Evolutionary conservation across 2,888 invertebrate genomes (phyloP).

Genomic region (Caenorhabditis sp.): DNA sequence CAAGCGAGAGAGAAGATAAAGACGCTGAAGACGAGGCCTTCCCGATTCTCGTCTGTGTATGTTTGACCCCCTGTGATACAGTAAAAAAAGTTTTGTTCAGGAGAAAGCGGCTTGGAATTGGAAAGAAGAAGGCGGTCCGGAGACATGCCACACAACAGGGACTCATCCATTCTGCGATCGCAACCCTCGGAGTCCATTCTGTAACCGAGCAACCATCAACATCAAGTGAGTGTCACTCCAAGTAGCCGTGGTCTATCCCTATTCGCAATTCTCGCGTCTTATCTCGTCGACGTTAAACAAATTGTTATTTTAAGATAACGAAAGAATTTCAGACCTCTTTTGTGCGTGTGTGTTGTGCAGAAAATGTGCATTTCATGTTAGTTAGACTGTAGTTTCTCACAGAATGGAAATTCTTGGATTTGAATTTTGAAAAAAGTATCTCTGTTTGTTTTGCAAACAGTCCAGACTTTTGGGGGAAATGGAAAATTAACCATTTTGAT

Average conservation of each 20-base stretch:
- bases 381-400: too few relatives aligned
- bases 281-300: conserved; percentile 21
- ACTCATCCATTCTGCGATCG: conserved; percentile 64
- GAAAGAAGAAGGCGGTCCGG: conserved; percentile 47
- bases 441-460: too few relatives aligned
- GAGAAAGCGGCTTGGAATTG: conserved; percentile 44
- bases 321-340: conserved; percentile 6
- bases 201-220: conserved; percentile 52
- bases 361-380: conserved; percentile 14
- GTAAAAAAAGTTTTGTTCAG: conserved; percentile 36
- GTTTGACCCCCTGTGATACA: conserved; percentile 2
- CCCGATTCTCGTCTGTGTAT: conserved; percentile 36
- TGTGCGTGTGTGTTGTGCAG: not conserved
- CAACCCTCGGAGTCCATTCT: conserved; percentile 63
- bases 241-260: conserved; percentile 39
- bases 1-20: conserved; percentile 52
- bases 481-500: not conserved
- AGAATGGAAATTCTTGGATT: not conserved
- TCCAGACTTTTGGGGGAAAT: not conserved
- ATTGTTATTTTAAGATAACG: conserved; percentile 55
- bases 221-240: conserved; percentile 42
- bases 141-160: conserved; percentile 62
- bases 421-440: too few relatives aligned
- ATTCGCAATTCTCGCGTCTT: conserved; percentile 43
- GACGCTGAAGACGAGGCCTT: conserved; percentile 49